A percentile compares a stretch with the other conserved stretches of the same genome.
phyloP scores from a whole-genome alignment of 2,888 invertebrate species.

The Athalia circularis region DNA sequence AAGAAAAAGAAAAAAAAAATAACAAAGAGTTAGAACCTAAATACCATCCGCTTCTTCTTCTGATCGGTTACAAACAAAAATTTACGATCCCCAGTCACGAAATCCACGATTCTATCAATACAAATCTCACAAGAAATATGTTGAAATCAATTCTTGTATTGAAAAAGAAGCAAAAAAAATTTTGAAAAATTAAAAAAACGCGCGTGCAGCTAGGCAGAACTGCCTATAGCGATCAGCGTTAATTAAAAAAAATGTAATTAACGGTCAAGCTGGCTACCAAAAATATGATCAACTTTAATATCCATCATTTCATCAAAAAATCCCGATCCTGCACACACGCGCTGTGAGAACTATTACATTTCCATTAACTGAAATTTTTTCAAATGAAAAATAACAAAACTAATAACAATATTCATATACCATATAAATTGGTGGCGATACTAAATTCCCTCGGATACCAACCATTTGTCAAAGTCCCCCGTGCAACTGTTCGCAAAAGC shows the following conservation, averaged over 20 bases:
- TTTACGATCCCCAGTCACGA: slow-evolving; percentile 22
- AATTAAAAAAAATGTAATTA: slow-evolving; percentile 4
- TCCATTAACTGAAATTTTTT: too few relatives aligned
- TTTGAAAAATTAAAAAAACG: neutral
- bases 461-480: slow-evolving; percentile 36
- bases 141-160: slow-evolving; percentile 24
- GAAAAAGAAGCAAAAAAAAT: too few relatives aligned
- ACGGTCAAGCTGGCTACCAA: neutral
- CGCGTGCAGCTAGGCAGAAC: neutral
- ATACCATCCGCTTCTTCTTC: neutral
- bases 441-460: slow-evolving; percentile 31
- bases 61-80: neutral
- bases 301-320: neutral
- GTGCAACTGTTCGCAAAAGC: slow-evolving; percentile 39
- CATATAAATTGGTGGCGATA: neutral
- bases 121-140: slow-evolving; percentile 3
- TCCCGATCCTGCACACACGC: too few relatives aligned
- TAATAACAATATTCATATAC: neutral
- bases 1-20: neutral
- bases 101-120: slow-evolving; percentile 16
- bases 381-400: too few relatives aligned
- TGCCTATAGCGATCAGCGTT: neutral
- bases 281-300: slow-evolving; percentile 5
- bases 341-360: too few relatives aligned
- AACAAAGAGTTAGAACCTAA: neutral